phyloP scores from a whole-genome alignment of 1,140 invertebrate species.

The Lucilia cuprina region DNA sequence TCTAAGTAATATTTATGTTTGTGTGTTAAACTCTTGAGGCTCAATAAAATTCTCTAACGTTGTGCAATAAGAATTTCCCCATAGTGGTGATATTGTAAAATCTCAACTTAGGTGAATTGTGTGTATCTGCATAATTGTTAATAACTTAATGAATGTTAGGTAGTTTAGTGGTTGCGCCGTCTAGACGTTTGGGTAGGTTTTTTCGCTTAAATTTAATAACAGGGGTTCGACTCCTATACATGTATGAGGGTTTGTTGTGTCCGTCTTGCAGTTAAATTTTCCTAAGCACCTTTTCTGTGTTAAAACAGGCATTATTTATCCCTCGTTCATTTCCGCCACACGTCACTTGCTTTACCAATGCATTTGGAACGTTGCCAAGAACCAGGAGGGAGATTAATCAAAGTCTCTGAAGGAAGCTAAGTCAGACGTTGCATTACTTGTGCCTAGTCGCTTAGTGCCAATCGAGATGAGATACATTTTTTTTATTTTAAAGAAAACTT shows the following conservation, averaged over 20 bases:
- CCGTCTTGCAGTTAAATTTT: background rate
- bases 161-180: background rate
- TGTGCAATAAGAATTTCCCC: too few relatives aligned
- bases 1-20: too few relatives aligned
- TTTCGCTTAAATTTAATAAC: background rate
- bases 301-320: slow-evolving; percentile 1
- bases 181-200: background rate
- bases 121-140: background rate
- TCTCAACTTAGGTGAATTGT: background rate
- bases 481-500: background rate
- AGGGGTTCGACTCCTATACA: too few relatives aligned
- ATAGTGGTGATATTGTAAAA: too few relatives aligned
- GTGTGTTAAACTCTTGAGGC: too few relatives aligned
- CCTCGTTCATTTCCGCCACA: slow-evolving; percentile 39
- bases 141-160: background rate
- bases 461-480: slow-evolving; percentile 38
- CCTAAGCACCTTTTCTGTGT: background rate
- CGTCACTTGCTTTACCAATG: slow-evolving; percentile 37
- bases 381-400: slow-evolving; percentile 19
- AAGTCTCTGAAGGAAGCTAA: slow-evolving; percentile 41
- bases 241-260: too few relatives aligned
- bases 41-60: too few relatives aligned
- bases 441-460: slow-evolving; percentile 37
- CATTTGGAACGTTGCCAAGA: slow-evolving; percentile 38
- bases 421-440: slow-evolving; percentile 13